Base-by-base conservation (phyloP, 2,797 vertebrate species). In the Sphenodon punctatus region DNA sequence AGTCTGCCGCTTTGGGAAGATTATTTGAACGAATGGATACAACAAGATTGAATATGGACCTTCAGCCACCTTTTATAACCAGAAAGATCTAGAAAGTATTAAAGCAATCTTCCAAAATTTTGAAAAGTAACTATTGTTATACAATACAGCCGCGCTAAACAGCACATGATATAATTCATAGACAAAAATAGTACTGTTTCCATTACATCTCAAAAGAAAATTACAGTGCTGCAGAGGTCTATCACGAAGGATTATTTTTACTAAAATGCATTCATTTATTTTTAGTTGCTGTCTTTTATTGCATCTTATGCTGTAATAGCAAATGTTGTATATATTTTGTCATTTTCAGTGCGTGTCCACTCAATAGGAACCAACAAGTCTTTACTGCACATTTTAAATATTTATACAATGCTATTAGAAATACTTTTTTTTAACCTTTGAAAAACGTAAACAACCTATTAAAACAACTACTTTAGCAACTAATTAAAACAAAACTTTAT, bases 1-100 rank as follows among this genome's bases (percentile, higher is more conserved):
- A 4, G 80, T 68, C 82, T 91, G 80, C 63, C 87, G 36, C 78
- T 92, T 90, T 73, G 84, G 67, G 88, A 90, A 89, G 73, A 80
- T 63, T 67, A 89, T 78, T 76, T 87, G 48, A 88, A 49, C 10
- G 48, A 76, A 53, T 30, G 14, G 53, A 10, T 72, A 61, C 65
- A 82, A 34, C 49, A 82, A 27, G 76, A 79, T 7, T 5, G 63
- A n/a, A 84, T 27, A 1, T 3, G 19, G 85, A 77, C 48, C 81
- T 90, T 67, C 14, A 77, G 48, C 66, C 76, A 90, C 49, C 59
- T n/a, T 75, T 80, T 78, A 67, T 61, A 94, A 82, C 0, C 36
- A 4, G 17, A 63, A 78, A 92, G 41, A 53, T 22, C 51, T 8
- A 84, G 56, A 76, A 88, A 25, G 25, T 20, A 45, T 55, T 16